Base-by-base conservation (phyloP, 2,888 invertebrate genomes). In the Oxytorus armatus region DNA sequence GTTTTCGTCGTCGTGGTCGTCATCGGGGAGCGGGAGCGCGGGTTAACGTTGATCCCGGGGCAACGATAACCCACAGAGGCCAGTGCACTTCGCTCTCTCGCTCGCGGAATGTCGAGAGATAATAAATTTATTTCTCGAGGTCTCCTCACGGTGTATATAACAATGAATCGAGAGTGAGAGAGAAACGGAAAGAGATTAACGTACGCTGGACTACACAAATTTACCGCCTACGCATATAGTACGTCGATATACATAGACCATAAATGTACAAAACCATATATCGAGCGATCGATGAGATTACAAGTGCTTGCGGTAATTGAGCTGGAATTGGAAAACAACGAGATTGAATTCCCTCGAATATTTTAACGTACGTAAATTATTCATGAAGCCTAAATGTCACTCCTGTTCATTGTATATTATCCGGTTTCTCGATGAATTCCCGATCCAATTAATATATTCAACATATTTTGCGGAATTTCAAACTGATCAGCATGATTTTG, bases 71-170 rank as follows among this genome's bases (percentile, higher is more conserved):
- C 72, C 72, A 55, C 16, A 25, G 47, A 77, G 77, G 77, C 65
- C 77, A 77, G 59, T 72, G 77, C 72, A 72, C 77, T 77, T 77
- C 70, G 77, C 70, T 77, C 77, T 57, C 55, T 65, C 42, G 36
- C 18, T 55, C 47, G 42, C 51, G 42, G 57, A 72, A 77, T 66
- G 72, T 51, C 72, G 21, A 25, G 70, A 29, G 70, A 77, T 77
- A 77, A 77, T n/a, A n/a, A n/a, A n/a, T n/a, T n/a, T n/a, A n/a
- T n/a, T n/a, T n/a, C n/a, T n/a, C n/a, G 65, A 57, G 18, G 16
- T 57, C 11, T 36, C 21, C n/a, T n/a, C 25, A 7, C 23, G 47
- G 10, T 7, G 8, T n/a, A 29, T 51, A 36, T 33, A 21, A 33
- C 21, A 51, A 68, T 66, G 33, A 47, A 66, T 25, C 11, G 14